Evolutionary conservation across 2,888 invertebrate species (phyloP).

Genomic region (Oligia latruncula): DNA sequence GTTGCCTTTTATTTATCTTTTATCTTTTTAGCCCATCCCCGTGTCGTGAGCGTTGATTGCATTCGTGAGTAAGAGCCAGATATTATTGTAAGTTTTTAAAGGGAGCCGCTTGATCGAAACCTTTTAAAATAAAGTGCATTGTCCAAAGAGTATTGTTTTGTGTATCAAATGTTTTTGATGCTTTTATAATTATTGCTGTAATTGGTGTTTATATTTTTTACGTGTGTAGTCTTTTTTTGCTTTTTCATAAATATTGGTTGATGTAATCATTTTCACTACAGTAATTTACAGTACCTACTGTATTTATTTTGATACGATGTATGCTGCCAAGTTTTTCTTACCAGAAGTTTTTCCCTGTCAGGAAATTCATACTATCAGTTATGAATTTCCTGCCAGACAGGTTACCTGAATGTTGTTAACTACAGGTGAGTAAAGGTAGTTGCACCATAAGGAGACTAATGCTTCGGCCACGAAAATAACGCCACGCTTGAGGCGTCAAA

Average conservation of each 20-base stretch:
- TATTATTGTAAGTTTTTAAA: constrained; percentile 84
- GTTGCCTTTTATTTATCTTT: constrained; percentile 66
- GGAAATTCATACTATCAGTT: neutral
- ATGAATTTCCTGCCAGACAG: neutral
- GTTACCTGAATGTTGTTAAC: neutral
- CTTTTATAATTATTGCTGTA: constrained; percentile 31
- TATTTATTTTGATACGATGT: neutral
- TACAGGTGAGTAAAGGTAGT: neutral
- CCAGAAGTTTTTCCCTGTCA: neutral
- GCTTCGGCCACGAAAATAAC: too few relatives aligned
- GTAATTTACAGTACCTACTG: neutral
- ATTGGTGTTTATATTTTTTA: constrained; percentile 4
- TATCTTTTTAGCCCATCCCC: constrained; percentile 60
- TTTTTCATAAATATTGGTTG: neutral
- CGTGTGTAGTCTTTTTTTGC: neutral
- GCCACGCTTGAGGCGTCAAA: too few relatives aligned
- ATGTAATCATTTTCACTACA: neutral
- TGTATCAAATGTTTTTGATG: constrained; percentile 30
- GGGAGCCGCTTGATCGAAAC: constrained; percentile 80
- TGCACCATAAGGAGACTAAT: neutral
- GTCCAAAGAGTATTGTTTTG: constrained; percentile 60
- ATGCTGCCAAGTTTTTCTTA: neutral
- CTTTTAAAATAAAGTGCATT: constrained; percentile 74
- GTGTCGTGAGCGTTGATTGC: constrained; percentile 83
- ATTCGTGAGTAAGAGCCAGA: constrained; percentile 83